Evolutionary conservation across 2,888 invertebrate species (phyloP), one percentile per base, ranked within the genome.

Genomic region (Rhagium mordax): DNA sequence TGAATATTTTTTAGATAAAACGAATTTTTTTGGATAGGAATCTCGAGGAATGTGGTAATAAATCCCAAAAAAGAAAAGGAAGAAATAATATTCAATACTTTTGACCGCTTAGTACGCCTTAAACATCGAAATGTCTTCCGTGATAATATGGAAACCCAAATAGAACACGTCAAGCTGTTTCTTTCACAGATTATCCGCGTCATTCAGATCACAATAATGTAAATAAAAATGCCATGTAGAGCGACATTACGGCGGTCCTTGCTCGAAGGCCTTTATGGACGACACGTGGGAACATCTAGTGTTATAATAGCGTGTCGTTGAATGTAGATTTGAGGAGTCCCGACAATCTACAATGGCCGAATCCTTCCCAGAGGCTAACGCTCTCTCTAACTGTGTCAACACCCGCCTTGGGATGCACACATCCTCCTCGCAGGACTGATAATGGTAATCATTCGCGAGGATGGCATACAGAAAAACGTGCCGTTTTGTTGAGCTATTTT

Each of bases 231-330:
- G 59, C 13, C 57, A 59, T n/a, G 57, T 13, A 10, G 29, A 27
- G 16, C 16, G 59, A 33, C 33, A 13, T 27, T 59, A 33, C 15
- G 10, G 3, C 13, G 29, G 16, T 27, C 27, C 27, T 24, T 27
- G 27, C 29, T 29, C n/a, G 4, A 15, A 59, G 57, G 57, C 59
- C 29, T 15, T 33, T 59, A 59, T 33, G 33, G 33, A 15, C 33
- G 59, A 18, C 33, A 33, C 59, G 29, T 59, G 59, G 59, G 16
- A 59, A 18, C 59, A 59, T 33, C 59, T 59, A 33, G 59, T 29
- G 59, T 33, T 59, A 59, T 59, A 59, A 59, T 59, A 16, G 29
- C 59, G 3, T 59, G 7, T 29, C 29, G 33, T 29, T 18, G 29
- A 59, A 59, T 59, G 59, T 16, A 7, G 29, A 59, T 29, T 24